These are phyloP conservation scores for Tyrophagus putrescentiae DNA, from an alignment of 1,140 invertebrate genomes.

Conservation along the genomic window DNA sequence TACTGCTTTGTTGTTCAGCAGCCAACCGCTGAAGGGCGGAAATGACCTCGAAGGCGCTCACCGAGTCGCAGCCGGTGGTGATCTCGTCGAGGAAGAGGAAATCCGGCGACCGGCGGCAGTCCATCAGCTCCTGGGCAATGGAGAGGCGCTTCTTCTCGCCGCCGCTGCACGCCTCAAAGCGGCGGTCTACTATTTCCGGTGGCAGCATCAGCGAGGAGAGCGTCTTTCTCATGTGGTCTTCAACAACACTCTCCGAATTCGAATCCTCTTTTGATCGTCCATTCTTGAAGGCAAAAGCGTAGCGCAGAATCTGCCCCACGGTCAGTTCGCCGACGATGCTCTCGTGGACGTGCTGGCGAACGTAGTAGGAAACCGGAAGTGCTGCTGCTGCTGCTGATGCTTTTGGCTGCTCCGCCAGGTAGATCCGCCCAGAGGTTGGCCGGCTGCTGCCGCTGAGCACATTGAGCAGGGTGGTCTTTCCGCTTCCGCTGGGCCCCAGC, in stretches of 20 bases:
- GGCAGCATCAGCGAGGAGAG: neutral
- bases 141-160: constrained; percentile 10
- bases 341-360: constrained; percentile 49
- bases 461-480: constrained; percentile 25
- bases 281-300: constrained; percentile 8
- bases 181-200: neutral
- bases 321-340: constrained; percentile 70
- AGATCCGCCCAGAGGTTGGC: too few species aligned
- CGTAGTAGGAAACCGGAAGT: neutral
- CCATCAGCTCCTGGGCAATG: constrained; percentile 9
- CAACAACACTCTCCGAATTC: too few species aligned
- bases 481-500: constrained; percentile 24
- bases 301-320: constrained; percentile 39
- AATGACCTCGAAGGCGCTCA: neutral
- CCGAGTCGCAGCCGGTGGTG: neutral
- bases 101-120: constrained; percentile 55
- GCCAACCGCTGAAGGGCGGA: neutral
- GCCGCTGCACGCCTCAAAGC: neutral
- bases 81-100: constrained; percentile 90
- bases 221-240: too few species aligned
- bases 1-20: neutral
- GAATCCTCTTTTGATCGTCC: neutral
- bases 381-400: too few species aligned
- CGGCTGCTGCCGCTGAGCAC: constrained; percentile 20
- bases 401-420: too few species aligned